Base-by-base conservation (phyloP, 2,113 vertebrate species). In the Oreochromis niloticus region DNA sequence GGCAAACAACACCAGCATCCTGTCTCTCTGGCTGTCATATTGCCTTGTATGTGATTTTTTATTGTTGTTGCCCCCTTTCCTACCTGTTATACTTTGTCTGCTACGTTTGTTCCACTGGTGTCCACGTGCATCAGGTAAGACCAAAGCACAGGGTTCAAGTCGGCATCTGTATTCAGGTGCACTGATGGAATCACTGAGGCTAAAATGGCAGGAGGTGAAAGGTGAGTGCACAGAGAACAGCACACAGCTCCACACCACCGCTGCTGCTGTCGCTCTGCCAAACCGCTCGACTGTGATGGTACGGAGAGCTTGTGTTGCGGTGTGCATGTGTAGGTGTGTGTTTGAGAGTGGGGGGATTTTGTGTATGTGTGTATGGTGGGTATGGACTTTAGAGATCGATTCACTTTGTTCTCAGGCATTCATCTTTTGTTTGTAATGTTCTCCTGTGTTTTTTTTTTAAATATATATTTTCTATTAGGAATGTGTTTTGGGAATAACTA, bases 121-220 rank as follows among this genome's bases (percentile, higher is more conserved):
- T 91, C 88, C 73, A 82, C 63, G 16, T 84, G 79, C 84, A 81
- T 80, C 78, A 85, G 86, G 80, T 90, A 84, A 87, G 91, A 86
- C 89, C 83, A 90, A 89, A 92, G 89, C 39, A 80, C 63, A 41
- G 80, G 79, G 81, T 80, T 79, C 59, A 88, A 82, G 75, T 87
- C 56, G 56, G 91, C 89, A 92, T 95, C 92, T 95, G 93, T 94
- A 94, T 95, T 93, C 93, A 93, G 93, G 89, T 94, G 94, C 91
- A 91, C 91, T 94, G 94, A 96, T 95, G 93, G 92, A 96, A 94
- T 95, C 94, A 96, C 94, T 95, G 93, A 95, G 94, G 93, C 95
- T 95, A 94, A 95, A 95, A 96, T 96, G 95, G 94, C 93, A 94
- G 93, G 89, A 91, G 94, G 94, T 96, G 93, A 95, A 94, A 96